Base-by-base conservation (phyloP, 2,113 vertebrate species). In the Osmerus mordax region DNA sequence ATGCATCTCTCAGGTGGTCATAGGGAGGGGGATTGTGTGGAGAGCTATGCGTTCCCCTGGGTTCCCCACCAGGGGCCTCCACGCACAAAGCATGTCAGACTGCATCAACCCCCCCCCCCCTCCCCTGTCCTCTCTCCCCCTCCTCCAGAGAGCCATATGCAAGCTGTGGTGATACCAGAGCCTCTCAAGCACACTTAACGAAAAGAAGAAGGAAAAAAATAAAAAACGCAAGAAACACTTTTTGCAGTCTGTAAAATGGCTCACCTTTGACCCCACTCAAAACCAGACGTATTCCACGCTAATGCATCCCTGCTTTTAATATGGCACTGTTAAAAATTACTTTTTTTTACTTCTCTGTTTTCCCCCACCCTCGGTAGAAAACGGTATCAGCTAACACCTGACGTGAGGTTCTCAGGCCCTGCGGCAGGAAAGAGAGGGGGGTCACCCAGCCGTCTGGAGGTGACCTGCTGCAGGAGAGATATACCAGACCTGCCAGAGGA, bases 351-450 rank as follows among this genome's bases (percentile, higher is more conserved):
- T 11, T 77, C 83, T 76, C 70, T 69, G 56, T 29, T 81, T 76
- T 76, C 67, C 67, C 78, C 67, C 23, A 1, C 25, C 25, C 70
- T 77, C 59, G 72, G 60, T 78, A 76, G 65, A 84, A 77, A 79
- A 79, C 71, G 62, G 78, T 85, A 86, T 92, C 89, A 80, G 67
- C 76, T 88, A 83, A 87, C 81, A 83, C 82, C 86, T 83, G 78
- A 82, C 81, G 82, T 74, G 58, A 73, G 14, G 23, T 78, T 86
- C 71, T 25, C 71, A 73, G 79, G 72, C 75, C 63, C 68, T 54
- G 84, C 75, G 73, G 77, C 81, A 83, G 91, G 86, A 91, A 89
- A 81, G 60, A 73, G 74, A 81, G 32, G 71, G 32, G 82, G 84
- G 84, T 85, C 85, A 75, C 65, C 68, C 56, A 21, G 70, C 79